Percentiles rank a stretch among this genome's conserved stretches.
Conservation (phyloP, 2,888 invertebrate species). For the Caenorhabditis macrosperma region DNA sequence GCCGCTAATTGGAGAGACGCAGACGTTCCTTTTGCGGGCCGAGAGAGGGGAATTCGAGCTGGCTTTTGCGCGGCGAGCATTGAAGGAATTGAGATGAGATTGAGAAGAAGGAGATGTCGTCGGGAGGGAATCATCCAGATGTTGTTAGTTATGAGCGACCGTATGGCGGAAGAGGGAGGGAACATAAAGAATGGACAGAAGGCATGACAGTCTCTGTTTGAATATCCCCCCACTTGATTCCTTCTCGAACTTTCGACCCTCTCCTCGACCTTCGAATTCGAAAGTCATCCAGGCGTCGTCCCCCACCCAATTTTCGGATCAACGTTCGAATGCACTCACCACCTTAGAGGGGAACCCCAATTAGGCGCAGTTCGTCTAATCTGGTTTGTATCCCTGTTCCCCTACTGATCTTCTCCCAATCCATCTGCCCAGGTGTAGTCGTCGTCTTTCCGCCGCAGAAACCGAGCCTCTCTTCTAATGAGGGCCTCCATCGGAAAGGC, state of each 20-base stretch:
- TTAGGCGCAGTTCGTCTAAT: conserved; percentile 18
- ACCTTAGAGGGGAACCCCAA: conserved; percentile 6
- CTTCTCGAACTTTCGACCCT: neutral
- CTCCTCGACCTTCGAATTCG: conserved; percentile 1
- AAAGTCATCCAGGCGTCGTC: neutral
- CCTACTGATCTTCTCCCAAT: conserved; percentile 16
- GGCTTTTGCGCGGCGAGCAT: neutral
- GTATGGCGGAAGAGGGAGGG: conserved; percentile 25
- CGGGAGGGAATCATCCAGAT: neutral
- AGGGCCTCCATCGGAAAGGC: neutral
- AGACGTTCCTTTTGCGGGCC: neutral
- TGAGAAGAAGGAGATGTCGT: neutral
- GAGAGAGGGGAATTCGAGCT: no score
- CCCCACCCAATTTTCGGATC: conserved; percentile 40
- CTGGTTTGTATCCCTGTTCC: conserved; percentile 3
- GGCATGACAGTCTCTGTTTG: neutral
- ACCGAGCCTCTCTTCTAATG: neutral
- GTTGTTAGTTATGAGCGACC: neutral
- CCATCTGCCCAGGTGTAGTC: conserved; percentile 10
- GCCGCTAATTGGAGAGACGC: conserved; percentile 34
- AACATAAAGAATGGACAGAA: neutral
- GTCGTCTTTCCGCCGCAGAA: conserved; percentile 8
- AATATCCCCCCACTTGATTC: neutral
- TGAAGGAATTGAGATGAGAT: neutral
- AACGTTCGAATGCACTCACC: neutral